Percentiles rank a stretch among this genome's conserved stretches.
These are phyloP conservation scores for Ornithoptera priamus DNA, from an alignment of 2,888 invertebrate genomes.

Conservation along the genomic window DNA sequence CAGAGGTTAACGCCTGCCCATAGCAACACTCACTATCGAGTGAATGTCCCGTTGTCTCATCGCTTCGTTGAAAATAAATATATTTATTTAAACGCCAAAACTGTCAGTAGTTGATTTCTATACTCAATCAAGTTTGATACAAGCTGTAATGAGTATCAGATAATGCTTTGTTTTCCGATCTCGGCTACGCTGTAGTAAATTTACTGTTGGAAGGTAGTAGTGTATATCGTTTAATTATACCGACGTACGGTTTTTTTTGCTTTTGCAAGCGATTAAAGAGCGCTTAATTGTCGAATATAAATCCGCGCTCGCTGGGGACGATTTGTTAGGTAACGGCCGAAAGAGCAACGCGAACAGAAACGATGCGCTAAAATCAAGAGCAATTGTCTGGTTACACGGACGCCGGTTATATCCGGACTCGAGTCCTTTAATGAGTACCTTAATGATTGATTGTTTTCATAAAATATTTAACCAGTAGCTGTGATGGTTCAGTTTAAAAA, in stretches of 20 bases:
- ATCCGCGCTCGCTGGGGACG: slow-evolving; percentile 17
- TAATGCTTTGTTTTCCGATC: too few species aligned
- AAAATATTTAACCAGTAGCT: too few species aligned
- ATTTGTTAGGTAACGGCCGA: slow-evolving; percentile 20
- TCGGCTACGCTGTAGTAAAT: slow-evolving; percentile 3
- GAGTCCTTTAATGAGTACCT: neutral
- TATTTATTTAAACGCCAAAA: too few species aligned
- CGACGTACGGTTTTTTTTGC: slow-evolving; percentile 16
- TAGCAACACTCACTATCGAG: too few species aligned
- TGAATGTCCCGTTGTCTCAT: too few species aligned
- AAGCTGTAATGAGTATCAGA: too few species aligned
- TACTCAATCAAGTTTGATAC: too few species aligned
- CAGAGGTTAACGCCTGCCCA: too few species aligned
- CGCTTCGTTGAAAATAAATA: too few species aligned
- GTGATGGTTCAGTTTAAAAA: too few species aligned
- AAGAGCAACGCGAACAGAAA: slow-evolving; percentile 16
- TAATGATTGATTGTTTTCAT: neutral
- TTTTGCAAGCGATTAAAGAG: slow-evolving; percentile 27
- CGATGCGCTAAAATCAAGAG: neutral
- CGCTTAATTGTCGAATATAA: slow-evolving; percentile 28
- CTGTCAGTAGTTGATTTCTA: too few species aligned
- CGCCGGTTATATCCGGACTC: neutral
- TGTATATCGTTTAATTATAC: slow-evolving; percentile 27
- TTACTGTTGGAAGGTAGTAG: slow-evolving; percentile 19
- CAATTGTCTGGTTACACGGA: neutral